A percentile compares a stretch with the other conserved stretches of the same genome.
Evolutionary conservation across 2,797 vertebrate genomes (phyloP).

Genomic region (Arnoldichthys spilopterus): DNA sequence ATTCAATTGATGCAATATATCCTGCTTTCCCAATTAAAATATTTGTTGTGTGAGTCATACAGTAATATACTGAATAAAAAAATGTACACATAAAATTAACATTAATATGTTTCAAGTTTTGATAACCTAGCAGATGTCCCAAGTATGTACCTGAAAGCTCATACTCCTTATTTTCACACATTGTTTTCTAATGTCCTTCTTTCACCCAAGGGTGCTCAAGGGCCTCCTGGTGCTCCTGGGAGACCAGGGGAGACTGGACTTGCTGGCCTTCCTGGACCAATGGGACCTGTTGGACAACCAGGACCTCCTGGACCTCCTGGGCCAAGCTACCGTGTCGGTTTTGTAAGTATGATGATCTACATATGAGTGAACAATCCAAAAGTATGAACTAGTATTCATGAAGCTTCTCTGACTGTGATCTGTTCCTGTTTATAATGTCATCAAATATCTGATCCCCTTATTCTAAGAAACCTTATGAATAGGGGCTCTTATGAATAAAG

Average conservation of each 20-base stretch:
- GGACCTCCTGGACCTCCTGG: constrained; percentile 86
- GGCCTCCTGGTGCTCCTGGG: constrained; percentile 78
- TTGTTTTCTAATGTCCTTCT: not conserved
- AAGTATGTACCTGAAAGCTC: not conserved
- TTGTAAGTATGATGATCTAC: constrained; percentile 82
- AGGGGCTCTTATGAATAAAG: too few relatives aligned
- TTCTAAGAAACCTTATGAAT: too few relatives aligned
- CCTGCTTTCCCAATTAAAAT: not conserved
- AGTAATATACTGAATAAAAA: not conserved
- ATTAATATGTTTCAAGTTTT: not conserved
- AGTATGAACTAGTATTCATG: not conserved
- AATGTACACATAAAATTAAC: not conserved
- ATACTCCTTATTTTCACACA: not conserved
- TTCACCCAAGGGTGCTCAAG: constrained; percentile 73
- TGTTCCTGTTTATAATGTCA: too few relatives aligned
- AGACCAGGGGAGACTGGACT: constrained; percentile 80
- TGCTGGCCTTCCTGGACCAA: constrained; percentile 88
- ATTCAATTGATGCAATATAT: not conserved
- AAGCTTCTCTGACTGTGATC: too few relatives aligned
- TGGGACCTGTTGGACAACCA: constrained; percentile 86
- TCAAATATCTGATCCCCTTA: too few relatives aligned
- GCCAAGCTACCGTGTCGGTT: constrained; percentile 78
- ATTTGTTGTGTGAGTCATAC: not conserved
- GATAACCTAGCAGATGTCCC: not conserved
- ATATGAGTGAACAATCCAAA: not conserved